phyloP scores from a whole-genome alignment of 2,797 vertebrate genomes.

The Molothrus aeneus region DNA sequence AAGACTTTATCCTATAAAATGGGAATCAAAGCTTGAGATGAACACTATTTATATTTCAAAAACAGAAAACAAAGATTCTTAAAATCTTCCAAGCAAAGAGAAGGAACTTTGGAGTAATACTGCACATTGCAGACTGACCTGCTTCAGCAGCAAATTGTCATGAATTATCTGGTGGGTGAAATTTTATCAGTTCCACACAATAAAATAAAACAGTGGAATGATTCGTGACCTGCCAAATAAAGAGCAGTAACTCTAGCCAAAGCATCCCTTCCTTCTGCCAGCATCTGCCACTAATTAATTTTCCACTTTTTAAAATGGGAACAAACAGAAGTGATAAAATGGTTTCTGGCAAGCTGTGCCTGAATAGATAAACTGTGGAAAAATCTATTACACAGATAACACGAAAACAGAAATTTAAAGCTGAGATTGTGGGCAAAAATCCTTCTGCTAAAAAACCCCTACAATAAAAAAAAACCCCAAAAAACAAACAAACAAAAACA shows the following conservation, averaged over 20 bases:
- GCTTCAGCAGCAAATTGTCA: neutral
- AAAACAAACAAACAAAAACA: neutral
- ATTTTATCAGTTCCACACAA: neutral
- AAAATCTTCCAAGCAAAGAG: neutral
- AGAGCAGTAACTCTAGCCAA: constrained; percentile 3
- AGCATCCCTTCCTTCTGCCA: constrained; percentile 8
- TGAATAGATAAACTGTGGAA: constrained; percentile 47
- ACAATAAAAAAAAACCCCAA: neutral
- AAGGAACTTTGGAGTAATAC: neutral
- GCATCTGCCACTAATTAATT: constrained; percentile 29
- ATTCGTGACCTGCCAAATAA: neutral
- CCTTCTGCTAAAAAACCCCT: neutral
- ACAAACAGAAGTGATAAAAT: constrained; percentile 63
- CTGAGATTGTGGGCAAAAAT: neutral
- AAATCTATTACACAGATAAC: constrained; percentile 37
- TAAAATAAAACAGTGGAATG: neutral
- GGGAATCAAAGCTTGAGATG: neutral
- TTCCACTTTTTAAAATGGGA: constrained; percentile 56
- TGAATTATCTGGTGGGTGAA: neutral
- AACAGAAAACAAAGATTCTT: neutral
- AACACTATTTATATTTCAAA: neutral
- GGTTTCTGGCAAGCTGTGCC: constrained; percentile 21
- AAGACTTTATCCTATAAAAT: neutral
- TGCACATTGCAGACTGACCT: neutral
- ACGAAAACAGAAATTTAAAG: neutral